Conservation (phyloP, 2,888 invertebrate genomes). For the Maniola hyperantus region DNA sequence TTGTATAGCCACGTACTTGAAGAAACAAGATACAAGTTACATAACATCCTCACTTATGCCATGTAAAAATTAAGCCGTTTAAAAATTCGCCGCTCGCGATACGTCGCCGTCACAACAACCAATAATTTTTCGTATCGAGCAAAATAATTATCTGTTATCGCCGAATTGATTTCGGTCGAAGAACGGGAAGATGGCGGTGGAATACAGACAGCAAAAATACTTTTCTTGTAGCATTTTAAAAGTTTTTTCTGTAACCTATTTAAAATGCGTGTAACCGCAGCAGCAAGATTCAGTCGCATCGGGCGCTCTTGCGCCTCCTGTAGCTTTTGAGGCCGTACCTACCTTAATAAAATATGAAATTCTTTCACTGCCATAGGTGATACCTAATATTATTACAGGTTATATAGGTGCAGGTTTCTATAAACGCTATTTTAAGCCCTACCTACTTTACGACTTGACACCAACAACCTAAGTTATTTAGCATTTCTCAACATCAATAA, state of each 20-base stretch:
- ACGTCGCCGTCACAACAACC: slow-evolving; percentile 57
- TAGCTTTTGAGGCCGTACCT: too few relatives aligned
- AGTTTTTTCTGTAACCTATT: not conserved
- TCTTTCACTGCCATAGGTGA: too few relatives aligned
- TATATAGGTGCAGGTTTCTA: slow-evolving; percentile 23
- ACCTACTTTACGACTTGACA: slow-evolving; percentile 60
- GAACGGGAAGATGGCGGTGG: slow-evolving; percentile 68
- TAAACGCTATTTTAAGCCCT: slow-evolving; percentile 48
- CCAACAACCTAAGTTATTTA: slow-evolving; percentile 54
- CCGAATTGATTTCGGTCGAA: slow-evolving; percentile 63
- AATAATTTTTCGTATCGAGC: slow-evolving; percentile 74
- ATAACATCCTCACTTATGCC: not conserved
- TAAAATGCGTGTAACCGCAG: too few relatives aligned
- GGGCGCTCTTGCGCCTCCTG: too few relatives aligned
- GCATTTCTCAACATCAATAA: slow-evolving; percentile 59
- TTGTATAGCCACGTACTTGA: not conserved
- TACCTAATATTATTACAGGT: too few relatives aligned
- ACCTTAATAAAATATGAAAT: too few relatives aligned
- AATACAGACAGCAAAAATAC: slow-evolving; percentile 55
- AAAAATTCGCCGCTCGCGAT: slow-evolving; percentile 58
- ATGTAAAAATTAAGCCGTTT: slow-evolving; percentile 67
- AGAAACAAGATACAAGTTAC: not conserved
- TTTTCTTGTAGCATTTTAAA: not conserved
- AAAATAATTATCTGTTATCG: slow-evolving; percentile 78
- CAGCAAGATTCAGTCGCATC: too few relatives aligned